Evolutionary conservation across 2,797 vertebrate genomes (phyloP), one percentile per base, ranked within the genome.

Genomic region (Enteromius anoplus): DNA sequence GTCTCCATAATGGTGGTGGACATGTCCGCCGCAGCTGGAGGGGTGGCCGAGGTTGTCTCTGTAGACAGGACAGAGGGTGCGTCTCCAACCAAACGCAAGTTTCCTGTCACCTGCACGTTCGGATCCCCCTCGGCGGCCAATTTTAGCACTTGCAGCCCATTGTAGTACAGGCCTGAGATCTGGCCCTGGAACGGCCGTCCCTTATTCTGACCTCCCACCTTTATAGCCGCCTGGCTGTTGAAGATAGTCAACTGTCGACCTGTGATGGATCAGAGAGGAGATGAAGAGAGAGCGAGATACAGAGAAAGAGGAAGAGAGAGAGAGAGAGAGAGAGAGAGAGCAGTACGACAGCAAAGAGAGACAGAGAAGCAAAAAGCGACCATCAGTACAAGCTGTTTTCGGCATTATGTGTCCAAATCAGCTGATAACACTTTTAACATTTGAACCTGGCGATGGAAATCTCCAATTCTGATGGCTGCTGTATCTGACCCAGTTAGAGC

Each of bases 1-100:
- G 97, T 97, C 92, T 98, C 97, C 95, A 98, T 98, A 91, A 97
- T 98, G n/a, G 97, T 98, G 88, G 97, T 97, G 83, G 97, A 98
- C 95, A 98, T 98, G 19, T 97, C 97, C 0, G 96, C 95, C 85
- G 97, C 92, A 0, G 97, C 94, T 87, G 97, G 92, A 17, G 96
- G 96, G 21, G 97, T 97, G 88, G 95, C 95, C 0, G 97, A 96
- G 19, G 97, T 98, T 87, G 96, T 96, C 71, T 97, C 96, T 0
- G 96, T 96, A 89, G 96, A 96, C 90, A 97, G 87, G 85, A 96
- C 96, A 0, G 96, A 96, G 0, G 97, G 96, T 5, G 96, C 96
- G 88, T 97, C 97, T 55, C 97, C 97, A 55, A 98, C 97, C 83
- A 98, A 93, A 53, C 97, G 94, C 89, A 98, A 92, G 92, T 97